Percentiles rank a stretch among this genome's conserved stretches.
These are phyloP conservation scores for Pampus argenteus DNA, from an alignment of 2,797 vertebrate genomes.

Conservation along the genomic window DNA sequence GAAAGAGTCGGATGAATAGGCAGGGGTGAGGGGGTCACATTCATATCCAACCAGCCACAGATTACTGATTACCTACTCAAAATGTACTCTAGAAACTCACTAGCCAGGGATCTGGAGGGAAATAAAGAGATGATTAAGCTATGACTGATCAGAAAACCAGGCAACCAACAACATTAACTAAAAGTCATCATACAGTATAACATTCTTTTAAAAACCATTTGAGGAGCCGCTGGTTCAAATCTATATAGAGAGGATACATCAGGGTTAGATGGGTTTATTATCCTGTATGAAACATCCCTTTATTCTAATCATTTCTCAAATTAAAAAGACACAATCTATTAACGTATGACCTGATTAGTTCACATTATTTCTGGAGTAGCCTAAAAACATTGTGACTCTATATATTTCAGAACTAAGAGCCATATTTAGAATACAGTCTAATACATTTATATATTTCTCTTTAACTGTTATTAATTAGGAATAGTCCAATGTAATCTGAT, in stretches of 20 bases:
- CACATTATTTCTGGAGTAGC: slow-evolving; percentile 34
- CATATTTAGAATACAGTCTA: neutral
- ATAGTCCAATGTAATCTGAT: slow-evolving; percentile 12
- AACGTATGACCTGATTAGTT: slow-evolving; percentile 39
- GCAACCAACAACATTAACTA: neutral
- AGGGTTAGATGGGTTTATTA: neutral
- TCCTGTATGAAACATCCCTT: slow-evolving; percentile 4
- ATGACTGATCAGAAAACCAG: neutral
- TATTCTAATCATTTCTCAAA: slow-evolving; percentile 9
- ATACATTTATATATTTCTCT: neutral
- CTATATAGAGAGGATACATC: neutral
- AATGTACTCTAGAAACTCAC: slow-evolving; percentile 11
- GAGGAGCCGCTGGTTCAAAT: neutral
- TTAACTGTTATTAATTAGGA: neutral
- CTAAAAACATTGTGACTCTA: slow-evolving; percentile 16
- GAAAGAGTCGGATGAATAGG: slow-evolving; percentile 51
- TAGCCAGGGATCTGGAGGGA: neutral
- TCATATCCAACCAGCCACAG: slow-evolving; percentile 20
- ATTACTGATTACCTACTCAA: slow-evolving; percentile 46
- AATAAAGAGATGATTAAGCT: neutral
- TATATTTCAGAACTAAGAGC: slow-evolving; percentile 5
- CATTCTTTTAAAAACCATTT: neutral
- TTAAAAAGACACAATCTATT: slow-evolving; percentile 18
- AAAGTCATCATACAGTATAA: neutral
- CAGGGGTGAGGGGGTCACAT: slow-evolving; percentile 30